These are phyloP conservation scores for Neuroterus valhalla DNA, from an alignment of 1,140 invertebrate species.

Conservation along the genomic window DNA sequence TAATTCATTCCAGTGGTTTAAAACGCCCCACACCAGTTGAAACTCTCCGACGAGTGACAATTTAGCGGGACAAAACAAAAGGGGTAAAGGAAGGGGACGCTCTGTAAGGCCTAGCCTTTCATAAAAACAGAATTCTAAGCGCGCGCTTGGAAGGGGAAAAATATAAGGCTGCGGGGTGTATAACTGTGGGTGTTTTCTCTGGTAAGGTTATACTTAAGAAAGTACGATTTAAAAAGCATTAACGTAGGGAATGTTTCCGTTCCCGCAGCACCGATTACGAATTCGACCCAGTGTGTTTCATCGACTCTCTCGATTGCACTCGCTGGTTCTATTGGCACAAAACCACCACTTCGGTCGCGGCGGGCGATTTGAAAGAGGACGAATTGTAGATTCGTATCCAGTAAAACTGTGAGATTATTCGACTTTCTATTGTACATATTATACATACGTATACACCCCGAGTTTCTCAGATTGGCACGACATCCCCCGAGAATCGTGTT, in stretches of 20 bases:
- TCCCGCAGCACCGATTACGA: constrained; percentile 2
- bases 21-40: constrained; percentile 53
- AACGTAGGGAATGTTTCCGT: not conserved
- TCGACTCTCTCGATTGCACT: constrained; percentile 16
- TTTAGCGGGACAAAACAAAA: constrained; percentile 36
- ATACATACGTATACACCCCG: constrained; percentile 37
- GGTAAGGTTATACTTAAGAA: constrained; percentile 21
- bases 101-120: constrained; percentile 54
- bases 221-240: not conserved
- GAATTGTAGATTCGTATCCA: constrained; percentile 46
- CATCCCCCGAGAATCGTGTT: not conserved
- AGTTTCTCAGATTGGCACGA: constrained; percentile 13
- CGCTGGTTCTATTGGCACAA: not conserved
- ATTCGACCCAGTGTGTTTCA: constrained; percentile 10
- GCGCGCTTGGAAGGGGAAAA: constrained; percentile 38
- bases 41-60: constrained; percentile 25
- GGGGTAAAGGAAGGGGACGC: constrained; percentile 15
- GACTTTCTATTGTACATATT: constrained; percentile 45
- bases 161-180: not conserved
- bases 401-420: constrained; percentile 46
- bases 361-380: constrained; percentile 8
- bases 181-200: constrained; percentile 18
- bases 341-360: constrained; percentile 1
- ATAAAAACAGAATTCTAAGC: constrained; percentile 44
- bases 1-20: constrained; percentile 67